Percentiles rank a stretch among this genome's conserved stretches.
Conservation (phyloP, 2,888 invertebrate genomes). For the Listrodromus nycthemerus region DNA sequence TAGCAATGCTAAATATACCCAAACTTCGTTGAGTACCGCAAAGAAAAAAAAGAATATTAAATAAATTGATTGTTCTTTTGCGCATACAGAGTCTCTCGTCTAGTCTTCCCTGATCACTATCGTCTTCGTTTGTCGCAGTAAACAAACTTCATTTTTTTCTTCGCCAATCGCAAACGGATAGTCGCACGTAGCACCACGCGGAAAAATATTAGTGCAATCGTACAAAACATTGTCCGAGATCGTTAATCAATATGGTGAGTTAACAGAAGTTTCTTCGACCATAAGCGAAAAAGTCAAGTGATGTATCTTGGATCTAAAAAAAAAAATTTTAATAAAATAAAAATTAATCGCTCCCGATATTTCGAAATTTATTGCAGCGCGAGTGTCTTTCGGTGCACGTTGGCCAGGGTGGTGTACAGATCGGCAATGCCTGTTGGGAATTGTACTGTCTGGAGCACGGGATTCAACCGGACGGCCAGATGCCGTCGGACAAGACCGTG, state of each 20-base stretch:
- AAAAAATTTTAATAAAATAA: neutral
- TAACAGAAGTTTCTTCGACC: neutral
- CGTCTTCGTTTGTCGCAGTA: constrained; percentile 54
- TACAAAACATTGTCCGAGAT: constrained; percentile 8
- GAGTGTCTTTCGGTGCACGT: constrained; percentile 94
- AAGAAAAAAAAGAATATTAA: neutral
- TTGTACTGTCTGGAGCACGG: constrained; percentile 93
- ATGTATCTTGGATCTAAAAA: neutral
- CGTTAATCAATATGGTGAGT: constrained; percentile 43
- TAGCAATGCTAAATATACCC: neutral
- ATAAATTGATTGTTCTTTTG: constrained; percentile 4
- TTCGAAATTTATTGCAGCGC: constrained; percentile 86
- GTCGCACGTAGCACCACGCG: constrained; percentile 40
- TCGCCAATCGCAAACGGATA: constrained; percentile 49
- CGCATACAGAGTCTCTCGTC: constrained; percentile 11
- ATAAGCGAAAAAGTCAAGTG: neutral
- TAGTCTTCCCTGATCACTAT: constrained; percentile 48
- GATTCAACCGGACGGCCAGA: constrained; percentile 93
- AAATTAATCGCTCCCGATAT: neutral
- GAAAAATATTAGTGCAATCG: constrained; percentile 28
- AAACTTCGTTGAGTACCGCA: neutral
- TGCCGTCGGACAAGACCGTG: constrained; percentile 92
- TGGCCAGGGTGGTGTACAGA: constrained; percentile 94
- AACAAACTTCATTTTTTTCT: constrained; percentile 65
- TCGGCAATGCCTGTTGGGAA: constrained; percentile 95